Evolutionary conservation across 37 sponge, comb jelly and placozoan species (phyloP).

Genomic region (Petrosia ficiformis): DNA sequence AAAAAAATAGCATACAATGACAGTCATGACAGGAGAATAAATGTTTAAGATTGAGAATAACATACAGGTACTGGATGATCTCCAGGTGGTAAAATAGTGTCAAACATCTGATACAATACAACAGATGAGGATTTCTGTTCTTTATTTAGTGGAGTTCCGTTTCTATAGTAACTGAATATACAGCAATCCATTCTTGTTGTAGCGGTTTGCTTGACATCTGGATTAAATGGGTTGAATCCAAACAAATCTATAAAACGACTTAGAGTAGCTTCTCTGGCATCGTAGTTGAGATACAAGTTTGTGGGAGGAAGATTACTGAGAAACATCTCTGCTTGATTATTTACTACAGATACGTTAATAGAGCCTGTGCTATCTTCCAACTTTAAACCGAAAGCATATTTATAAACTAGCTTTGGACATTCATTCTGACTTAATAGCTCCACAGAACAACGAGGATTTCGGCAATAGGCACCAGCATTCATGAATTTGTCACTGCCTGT

Average conservation of each 20-base stretch:
- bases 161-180: neutral
- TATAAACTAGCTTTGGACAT: neutral
- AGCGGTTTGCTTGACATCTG: neutral
- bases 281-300: slow-evolving; percentile 11
- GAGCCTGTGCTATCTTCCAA: slow-evolving; percentile 19
- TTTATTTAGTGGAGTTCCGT: neutral
- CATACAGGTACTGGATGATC: too few species aligned
- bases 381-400: slow-evolving; percentile 25
- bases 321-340: slow-evolving; percentile 3
- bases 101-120: slow-evolving; percentile 15
- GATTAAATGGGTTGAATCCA: slow-evolving; percentile 34
- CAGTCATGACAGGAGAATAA: too few species aligned
- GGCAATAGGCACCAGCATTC: neutral
- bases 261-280: neutral
- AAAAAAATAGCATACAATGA: too few species aligned
- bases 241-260: slow-evolving; percentile 9
- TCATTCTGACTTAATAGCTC: too few species aligned
- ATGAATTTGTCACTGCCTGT: neutral
- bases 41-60: too few species aligned
- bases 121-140: neutral
- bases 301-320: slow-evolving; percentile 13
- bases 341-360: neutral
- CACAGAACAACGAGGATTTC: too few species aligned
- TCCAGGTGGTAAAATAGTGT: slow-evolving; percentile 16
- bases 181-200: slow-evolving; percentile 19